These are phyloP conservation scores for Andrena flavipes DNA, from an alignment of 2,888 invertebrate genomes.

Conservation along the genomic window DNA sequence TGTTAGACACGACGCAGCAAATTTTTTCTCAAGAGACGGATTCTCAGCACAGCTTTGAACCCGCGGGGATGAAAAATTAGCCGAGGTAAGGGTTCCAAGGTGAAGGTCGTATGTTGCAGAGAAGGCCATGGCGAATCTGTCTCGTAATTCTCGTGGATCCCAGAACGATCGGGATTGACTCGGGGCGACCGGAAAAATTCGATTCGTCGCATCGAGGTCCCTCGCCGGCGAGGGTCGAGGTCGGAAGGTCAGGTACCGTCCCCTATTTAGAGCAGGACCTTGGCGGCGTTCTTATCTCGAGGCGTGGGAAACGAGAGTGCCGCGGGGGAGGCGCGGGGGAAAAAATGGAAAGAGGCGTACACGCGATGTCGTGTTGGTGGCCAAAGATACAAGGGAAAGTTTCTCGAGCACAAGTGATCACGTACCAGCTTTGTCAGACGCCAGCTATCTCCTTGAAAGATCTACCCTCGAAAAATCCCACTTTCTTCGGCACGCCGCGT, in stretches of 20 bases:
- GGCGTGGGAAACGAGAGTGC: slow-evolving; percentile 36
- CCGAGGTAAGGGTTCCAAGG: background rate
- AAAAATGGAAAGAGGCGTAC: slow-evolving; percentile 45
- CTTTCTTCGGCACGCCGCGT: slow-evolving; percentile 37
- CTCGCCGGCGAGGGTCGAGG: slow-evolving; percentile 58
- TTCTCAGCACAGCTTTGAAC: background rate
- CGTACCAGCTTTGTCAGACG: slow-evolving; percentile 77
- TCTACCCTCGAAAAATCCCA: slow-evolving; percentile 74
- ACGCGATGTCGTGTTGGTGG: slow-evolving; percentile 60
- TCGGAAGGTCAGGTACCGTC: slow-evolving; percentile 64
- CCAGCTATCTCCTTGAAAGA: slow-evolving; percentile 69
- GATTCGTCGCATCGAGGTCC: slow-evolving; percentile 32
- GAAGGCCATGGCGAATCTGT: background rate
- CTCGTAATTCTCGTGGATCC: background rate
- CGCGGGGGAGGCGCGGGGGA: slow-evolving; percentile 6
- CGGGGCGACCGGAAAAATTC: slow-evolving; percentile 30
- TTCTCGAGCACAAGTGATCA: slow-evolving; percentile 73
- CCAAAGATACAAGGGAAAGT: slow-evolving; percentile 68
- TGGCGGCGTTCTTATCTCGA: slow-evolving; percentile 73
- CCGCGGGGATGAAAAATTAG: background rate
- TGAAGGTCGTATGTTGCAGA: background rate
- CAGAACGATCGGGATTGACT: background rate
- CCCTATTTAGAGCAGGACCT: slow-evolving; percentile 70
- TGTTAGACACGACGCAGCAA: too few species aligned
- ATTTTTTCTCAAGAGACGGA: too few species aligned